A percentile compares a stretch with the other conserved stretches of the same genome.
Evolutionary conservation across 2,797 vertebrate species (phyloP).

Genomic region (Ctenochaetus hawaiiensis): DNA sequence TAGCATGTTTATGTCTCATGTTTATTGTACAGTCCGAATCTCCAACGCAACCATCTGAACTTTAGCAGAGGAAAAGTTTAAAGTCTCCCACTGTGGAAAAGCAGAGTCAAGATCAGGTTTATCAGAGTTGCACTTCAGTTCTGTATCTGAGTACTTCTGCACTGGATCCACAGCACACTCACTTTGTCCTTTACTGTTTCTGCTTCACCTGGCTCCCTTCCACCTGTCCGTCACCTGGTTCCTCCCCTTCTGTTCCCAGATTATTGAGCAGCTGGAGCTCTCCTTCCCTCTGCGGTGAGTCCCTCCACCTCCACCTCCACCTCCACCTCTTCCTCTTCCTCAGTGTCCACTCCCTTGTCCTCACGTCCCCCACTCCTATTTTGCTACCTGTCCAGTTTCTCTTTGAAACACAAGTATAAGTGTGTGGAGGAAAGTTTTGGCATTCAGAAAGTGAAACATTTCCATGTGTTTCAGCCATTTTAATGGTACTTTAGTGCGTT

Average conservation of each 20-base stretch:
- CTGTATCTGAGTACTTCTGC: constrained; percentile 44
- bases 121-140: neutral
- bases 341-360: constrained; percentile 17
- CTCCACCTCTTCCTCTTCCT: constrained; percentile 41
- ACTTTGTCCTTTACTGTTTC: constrained; percentile 52
- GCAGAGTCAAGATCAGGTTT: too few relatives aligned
- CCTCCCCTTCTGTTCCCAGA: constrained; percentile 79
- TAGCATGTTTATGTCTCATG: too few relatives aligned
- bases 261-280: constrained; percentile 91
- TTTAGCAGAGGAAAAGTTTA: neutral
- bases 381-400: neutral
- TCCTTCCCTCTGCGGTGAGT: constrained; percentile 90
- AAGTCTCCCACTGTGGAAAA: too few relatives aligned
- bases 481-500: constrained; percentile 4
- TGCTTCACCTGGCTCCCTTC: constrained; percentile 60
- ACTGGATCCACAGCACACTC: constrained; percentile 35
- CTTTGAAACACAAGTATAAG: neutral
- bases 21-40: too few relatives aligned
- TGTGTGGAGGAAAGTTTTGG: constrained; percentile 2
- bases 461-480: constrained; percentile 31
- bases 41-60: neutral
- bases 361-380: neutral
- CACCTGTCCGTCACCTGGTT: constrained; percentile 67
- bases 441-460: constrained; percentile 20
- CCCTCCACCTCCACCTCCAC: constrained; percentile 53